Conservation (phyloP, 2,888 invertebrate genomes). For the Linnaemya tessellans region DNA sequence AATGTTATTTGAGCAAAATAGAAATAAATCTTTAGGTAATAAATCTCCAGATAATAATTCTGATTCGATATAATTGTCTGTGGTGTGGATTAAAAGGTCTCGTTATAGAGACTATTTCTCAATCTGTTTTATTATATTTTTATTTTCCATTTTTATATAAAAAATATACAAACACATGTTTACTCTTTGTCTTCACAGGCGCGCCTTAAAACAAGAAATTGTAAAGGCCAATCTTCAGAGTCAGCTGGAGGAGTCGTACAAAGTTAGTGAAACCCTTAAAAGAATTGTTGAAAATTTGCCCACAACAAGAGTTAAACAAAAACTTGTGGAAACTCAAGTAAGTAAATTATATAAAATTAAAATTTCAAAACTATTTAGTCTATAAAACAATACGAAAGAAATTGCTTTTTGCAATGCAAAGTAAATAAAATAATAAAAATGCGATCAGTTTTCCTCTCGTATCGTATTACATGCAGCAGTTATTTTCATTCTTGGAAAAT, state of each 20-base stretch:
- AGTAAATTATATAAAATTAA: background rate
- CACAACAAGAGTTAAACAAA: constrained; percentile 76
- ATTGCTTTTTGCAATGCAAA: background rate
- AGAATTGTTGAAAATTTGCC: constrained; percentile 76
- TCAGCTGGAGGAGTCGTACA: constrained; percentile 76
- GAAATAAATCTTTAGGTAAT: too few relatives aligned
- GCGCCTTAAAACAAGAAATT: constrained; percentile 77
- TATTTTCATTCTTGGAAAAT: too few relatives aligned
- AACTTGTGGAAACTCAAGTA: constrained; percentile 77
- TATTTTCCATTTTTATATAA: background rate
- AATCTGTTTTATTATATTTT: background rate
- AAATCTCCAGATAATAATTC: too few relatives aligned
- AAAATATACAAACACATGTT: background rate
- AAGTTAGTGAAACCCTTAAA: constrained; percentile 77
- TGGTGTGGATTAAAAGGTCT: too few relatives aligned
- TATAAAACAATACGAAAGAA: background rate
- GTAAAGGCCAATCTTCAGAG: constrained; percentile 76
- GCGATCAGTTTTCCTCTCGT: too few relatives aligned
- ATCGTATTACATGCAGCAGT: too few relatives aligned
- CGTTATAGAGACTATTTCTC: background rate
- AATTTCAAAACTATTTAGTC: background rate
- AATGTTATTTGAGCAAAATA: too few relatives aligned
- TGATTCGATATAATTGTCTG: too few relatives aligned
- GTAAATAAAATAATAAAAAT: background rate
- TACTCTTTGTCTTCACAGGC: constrained; percentile 73